phyloP scores from a whole-genome alignment of 1,140 invertebrate genomes.

The Zelostemma sp. region DNA sequence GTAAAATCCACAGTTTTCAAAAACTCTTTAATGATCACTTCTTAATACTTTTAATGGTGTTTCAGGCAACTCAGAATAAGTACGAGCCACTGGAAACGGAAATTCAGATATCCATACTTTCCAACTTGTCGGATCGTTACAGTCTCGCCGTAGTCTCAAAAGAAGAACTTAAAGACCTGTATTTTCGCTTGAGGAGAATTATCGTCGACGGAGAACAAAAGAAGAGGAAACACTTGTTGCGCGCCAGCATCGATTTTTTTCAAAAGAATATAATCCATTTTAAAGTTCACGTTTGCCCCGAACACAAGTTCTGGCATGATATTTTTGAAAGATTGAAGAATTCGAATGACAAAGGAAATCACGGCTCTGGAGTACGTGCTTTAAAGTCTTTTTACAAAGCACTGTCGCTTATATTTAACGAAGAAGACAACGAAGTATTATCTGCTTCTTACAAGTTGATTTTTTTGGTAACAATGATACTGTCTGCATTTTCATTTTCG shows the following conservation, averaged over 20 bases:
- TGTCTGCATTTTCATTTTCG: constrained; percentile 2
- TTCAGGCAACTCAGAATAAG: constrained; percentile 17
- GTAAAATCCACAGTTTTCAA: constrained; percentile 22
- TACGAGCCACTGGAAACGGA: constrained; percentile 24
- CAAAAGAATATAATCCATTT: constrained; percentile 45
- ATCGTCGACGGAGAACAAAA: background rate
- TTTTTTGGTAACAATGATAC: constrained; percentile 16
- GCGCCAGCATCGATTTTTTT: constrained; percentile 46
- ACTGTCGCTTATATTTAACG: constrained; percentile 49
- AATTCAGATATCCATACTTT: constrained; percentile 45
- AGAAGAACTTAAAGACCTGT: constrained; percentile 14
- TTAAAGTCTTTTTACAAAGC: constrained; percentile 57
- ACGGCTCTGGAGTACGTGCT: constrained; percentile 42
- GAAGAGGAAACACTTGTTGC: constrained; percentile 24
- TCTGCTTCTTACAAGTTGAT: constrained; percentile 5
- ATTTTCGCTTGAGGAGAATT: constrained; percentile 31
- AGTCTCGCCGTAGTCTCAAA: constrained; percentile 7
- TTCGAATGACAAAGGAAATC: constrained; percentile 29
- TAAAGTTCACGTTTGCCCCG: constrained; percentile 42
- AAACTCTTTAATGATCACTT: constrained; percentile 9
- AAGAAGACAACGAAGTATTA: constrained; percentile 30
- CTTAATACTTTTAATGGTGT: constrained; percentile 10
- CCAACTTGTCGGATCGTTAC: constrained; percentile 41
- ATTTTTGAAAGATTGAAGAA: constrained; percentile 29
- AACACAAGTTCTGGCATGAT: constrained; percentile 57